A percentile compares a stretch with the other conserved stretches of the same genome.
Conservation (phyloP, 2,888 invertebrate genomes). For the Lampropteryx suffumata region DNA sequence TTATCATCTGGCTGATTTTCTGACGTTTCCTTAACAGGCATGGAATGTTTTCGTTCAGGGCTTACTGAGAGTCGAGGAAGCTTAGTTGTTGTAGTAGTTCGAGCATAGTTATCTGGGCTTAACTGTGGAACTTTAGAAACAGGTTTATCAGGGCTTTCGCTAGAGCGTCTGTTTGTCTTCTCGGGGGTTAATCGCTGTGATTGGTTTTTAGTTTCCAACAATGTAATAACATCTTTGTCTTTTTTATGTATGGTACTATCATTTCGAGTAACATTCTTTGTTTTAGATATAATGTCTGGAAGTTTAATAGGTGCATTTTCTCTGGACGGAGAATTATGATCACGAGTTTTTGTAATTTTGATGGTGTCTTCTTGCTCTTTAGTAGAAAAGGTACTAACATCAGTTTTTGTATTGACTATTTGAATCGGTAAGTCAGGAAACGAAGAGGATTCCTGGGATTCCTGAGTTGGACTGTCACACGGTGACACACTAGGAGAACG, state of each 20-base stretch:
- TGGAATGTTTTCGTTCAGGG: constrained; percentile 22
- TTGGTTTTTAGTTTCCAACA: constrained; percentile 19
- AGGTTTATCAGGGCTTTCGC: constrained; percentile 34
- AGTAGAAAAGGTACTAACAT: constrained; percentile 48
- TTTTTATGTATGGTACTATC: constrained; percentile 20
- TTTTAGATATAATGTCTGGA: constrained; percentile 44
- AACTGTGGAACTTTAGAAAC: neutral
- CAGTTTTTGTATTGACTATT: constrained; percentile 32
- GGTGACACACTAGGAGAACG: constrained; percentile 62
- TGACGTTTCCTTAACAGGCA: constrained; percentile 21
- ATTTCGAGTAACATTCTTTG: constrained; percentile 26
- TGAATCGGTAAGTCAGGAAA: constrained; percentile 35
- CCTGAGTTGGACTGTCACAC: constrained; percentile 50
- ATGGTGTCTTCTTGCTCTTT: constrained; percentile 47
- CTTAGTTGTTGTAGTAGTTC: constrained; percentile 12
- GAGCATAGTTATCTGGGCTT: neutral
- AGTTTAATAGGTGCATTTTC: constrained; percentile 57
- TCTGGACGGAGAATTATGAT: constrained; percentile 32
- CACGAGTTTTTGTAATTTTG: constrained; percentile 34
- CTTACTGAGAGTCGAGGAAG: constrained; percentile 25
- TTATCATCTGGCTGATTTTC: constrained; percentile 24
- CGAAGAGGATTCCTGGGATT: constrained; percentile 44
- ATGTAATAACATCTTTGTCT: constrained; percentile 19
- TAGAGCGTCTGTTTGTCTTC: constrained; percentile 15
- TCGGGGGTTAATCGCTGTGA: constrained; percentile 17